These are phyloP conservation scores for Cryptocephalus primarius DNA, from an alignment of 2,888 invertebrate genomes.

Conservation along the genomic window DNA sequence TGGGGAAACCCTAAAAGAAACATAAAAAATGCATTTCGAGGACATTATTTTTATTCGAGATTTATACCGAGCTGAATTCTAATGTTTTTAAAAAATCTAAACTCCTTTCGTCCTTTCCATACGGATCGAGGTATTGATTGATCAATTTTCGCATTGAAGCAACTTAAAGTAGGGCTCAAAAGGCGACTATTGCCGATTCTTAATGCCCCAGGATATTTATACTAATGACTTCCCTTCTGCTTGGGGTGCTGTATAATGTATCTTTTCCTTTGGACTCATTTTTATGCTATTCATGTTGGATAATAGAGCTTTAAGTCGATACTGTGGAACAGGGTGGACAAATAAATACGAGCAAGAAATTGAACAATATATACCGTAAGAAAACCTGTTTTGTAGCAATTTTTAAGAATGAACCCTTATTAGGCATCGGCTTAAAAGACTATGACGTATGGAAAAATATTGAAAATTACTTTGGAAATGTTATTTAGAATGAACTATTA, in stretches of 20 bases:
- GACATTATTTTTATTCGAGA: slow-evolving; percentile 1
- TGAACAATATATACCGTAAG: no score
- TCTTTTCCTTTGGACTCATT: slow-evolving; percentile 25
- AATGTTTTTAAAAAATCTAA: slow-evolving; percentile 5
- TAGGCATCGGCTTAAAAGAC: no score
- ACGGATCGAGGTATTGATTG: neutral
- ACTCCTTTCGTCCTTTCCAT: slow-evolving; percentile 2
- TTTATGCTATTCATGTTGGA: slow-evolving; percentile 24
- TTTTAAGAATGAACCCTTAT: no score
- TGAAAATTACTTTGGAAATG: no score
- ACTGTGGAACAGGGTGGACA: no score
- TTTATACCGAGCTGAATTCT: slow-evolving; percentile 5
- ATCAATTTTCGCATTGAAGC: no score
- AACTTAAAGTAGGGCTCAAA: neutral
- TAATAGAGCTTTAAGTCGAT: no score
- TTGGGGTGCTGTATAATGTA: slow-evolving; percentile 20
- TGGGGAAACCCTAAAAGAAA: neutral
- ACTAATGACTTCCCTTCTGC: slow-evolving; percentile 29
- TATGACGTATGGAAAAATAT: no score
- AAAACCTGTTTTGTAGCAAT: no score
- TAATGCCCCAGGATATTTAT: slow-evolving; percentile 25
- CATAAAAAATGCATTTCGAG: slow-evolving; percentile 3
- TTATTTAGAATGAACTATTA: no score
- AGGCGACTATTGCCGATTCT: slow-evolving; percentile 3
- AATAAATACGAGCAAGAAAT: no score